A percentile compares a stretch with the other conserved stretches of the same genome.
Conservation (phyloP, 2,888 invertebrate genomes). For the Apeira syringaria region DNA sequence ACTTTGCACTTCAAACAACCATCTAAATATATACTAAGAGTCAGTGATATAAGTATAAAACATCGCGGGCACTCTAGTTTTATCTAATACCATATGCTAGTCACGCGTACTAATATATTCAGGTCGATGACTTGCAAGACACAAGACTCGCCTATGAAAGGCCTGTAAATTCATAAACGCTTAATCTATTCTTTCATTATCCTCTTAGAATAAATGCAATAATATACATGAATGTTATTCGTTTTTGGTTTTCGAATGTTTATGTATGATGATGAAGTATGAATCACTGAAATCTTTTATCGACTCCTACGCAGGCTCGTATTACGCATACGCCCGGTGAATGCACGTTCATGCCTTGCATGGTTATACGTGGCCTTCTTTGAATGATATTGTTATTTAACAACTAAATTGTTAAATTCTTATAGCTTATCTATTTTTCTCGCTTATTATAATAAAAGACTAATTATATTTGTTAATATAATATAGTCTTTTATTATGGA, state of each 20-base stretch:
- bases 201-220: conserved; percentile 13
- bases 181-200: conserved; percentile 5
- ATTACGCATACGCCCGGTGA: conserved; percentile 45
- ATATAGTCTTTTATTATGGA: conserved; percentile 1
- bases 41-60: too few species aligned
- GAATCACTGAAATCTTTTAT: conserved; percentile 31
- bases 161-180: conserved; percentile 11
- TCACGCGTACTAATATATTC: conserved; percentile 34
- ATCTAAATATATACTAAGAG: too few species aligned
- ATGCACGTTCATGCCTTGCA: conserved; percentile 22
- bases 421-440: background rate
- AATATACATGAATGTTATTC: too few species aligned
- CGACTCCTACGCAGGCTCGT: conserved; percentile 46
- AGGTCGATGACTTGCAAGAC: conserved; percentile 38
- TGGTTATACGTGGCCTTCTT: conserved; percentile 12
- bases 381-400: conserved; percentile 4
- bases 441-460: too few species aligned
- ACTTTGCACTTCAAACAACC: too few species aligned
- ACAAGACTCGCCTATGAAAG: conserved; percentile 30
- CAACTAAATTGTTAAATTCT: background rate
- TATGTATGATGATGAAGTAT: too few species aligned
- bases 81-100: conserved; percentile 23
- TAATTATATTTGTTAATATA: background rate
- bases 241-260: too few species aligned
- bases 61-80: background rate